Evolutionary conservation across 2,113 vertebrate species (phyloP).

Genomic region (Eurystomus gularis): DNA sequence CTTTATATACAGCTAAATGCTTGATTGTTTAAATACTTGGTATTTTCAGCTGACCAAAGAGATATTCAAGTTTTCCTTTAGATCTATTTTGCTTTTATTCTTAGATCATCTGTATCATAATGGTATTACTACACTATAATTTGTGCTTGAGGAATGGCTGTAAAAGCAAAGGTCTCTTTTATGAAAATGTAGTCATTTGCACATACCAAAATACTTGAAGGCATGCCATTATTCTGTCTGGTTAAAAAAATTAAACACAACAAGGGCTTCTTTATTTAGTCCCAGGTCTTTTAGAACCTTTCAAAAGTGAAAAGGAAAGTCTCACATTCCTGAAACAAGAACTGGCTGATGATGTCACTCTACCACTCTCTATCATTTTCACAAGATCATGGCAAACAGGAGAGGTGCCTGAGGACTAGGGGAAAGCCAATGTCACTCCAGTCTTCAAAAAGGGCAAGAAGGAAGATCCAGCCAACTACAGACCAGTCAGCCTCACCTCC

Average conservation of each 20-base stretch:
- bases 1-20: neutral
- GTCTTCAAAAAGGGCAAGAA: too few species aligned
- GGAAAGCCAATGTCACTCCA: too few species aligned
- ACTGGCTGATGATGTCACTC: too few species aligned
- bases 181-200: neutral
- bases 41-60: neutral
- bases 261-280: neutral
- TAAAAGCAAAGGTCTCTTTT: neutral
- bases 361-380: too few species aligned
- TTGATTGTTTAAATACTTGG: neutral
- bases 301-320: neutral
- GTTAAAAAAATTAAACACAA: neutral
- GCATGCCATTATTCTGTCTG: neutral
- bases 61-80: neutral
- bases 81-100: neutral
- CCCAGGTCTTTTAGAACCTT: neutral
- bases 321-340: neutral
- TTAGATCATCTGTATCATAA: neutral
- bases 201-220: neutral
- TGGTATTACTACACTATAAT: neutral
- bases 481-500: too few species aligned
- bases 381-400: too few species aligned
- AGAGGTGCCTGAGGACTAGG: too few species aligned
- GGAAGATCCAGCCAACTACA: too few species aligned
- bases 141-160: neutral